phyloP scores from a whole-genome alignment of 2,888 invertebrate genomes.

The Tupiocoris notatus region DNA sequence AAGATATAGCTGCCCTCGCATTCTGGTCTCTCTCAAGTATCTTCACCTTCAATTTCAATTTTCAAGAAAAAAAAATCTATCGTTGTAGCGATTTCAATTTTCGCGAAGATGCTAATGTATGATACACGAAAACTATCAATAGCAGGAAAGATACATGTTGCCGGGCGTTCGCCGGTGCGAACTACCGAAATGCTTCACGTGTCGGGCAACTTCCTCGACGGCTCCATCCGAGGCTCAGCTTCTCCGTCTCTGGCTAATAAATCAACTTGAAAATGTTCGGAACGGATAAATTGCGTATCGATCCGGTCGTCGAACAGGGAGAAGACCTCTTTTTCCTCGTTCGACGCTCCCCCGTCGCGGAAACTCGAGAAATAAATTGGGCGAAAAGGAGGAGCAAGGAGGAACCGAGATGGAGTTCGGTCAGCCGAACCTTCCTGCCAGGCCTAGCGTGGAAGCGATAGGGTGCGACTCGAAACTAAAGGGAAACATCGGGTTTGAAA shows the following conservation, averaged over 20 bases:
- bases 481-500: too few relatives aligned
- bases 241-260: neutral
- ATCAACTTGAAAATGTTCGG: constrained; percentile 15
- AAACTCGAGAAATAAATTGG: constrained; percentile 21
- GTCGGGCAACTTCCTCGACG: neutral
- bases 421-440: constrained; percentile 26
- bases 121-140: too few relatives aligned
- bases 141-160: neutral
- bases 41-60: too few relatives aligned
- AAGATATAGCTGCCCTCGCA: too few relatives aligned
- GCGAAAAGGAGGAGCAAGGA: neutral
- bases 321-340: neutral
- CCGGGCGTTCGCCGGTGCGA: neutral
- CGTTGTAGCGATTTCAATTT: too few relatives aligned
- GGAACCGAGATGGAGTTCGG: constrained; percentile 18
- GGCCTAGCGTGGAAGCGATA: constrained; percentile 30
- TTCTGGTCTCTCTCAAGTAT: too few relatives aligned
- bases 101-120: too few relatives aligned
- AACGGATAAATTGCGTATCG: constrained; percentile 26
- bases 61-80: too few relatives aligned
- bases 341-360: constrained; percentile 9
- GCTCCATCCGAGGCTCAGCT: neutral
- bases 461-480: constrained; percentile 17
- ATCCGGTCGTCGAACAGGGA: constrained; percentile 4
- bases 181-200: too few relatives aligned